phyloP scores from a whole-genome alignment of 2,888 invertebrate species.

The Glyphotaelius pellucidus region DNA sequence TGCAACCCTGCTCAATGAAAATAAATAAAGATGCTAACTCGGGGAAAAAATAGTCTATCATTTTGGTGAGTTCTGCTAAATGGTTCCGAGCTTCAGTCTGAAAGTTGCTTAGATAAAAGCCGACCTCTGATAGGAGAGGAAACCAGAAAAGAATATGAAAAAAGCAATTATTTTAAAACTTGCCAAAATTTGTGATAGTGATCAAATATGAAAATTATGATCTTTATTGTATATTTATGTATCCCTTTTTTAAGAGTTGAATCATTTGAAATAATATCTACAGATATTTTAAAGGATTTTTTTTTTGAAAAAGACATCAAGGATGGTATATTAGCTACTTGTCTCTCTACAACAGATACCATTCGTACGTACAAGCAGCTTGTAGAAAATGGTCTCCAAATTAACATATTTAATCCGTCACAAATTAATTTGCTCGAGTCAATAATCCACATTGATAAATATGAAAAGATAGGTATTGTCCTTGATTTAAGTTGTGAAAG shows the following conservation, averaged over 20 bases:
- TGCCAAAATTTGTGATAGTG: neutral
- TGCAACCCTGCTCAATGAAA: neutral
- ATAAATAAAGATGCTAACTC: neutral
- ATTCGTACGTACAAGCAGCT: constrained; percentile 31
- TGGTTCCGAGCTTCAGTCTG: neutral
- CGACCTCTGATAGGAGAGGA: neutral
- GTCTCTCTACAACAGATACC: constrained; percentile 67
- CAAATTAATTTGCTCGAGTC: constrained; percentile 18
- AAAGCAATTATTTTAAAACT: neutral
- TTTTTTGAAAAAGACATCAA: constrained; percentile 71
- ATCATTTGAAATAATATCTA: neutral
- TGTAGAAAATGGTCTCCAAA: neutral
- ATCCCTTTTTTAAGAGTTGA: neutral
- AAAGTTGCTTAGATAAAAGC: neutral
- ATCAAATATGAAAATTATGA: neutral
- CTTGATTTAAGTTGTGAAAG: constrained; percentile 56
- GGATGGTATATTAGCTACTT: constrained; percentile 70
- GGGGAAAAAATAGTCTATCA: neutral
- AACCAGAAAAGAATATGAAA: neutral
- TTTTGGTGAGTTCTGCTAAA: neutral
- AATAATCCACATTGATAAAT: constrained; percentile 2
- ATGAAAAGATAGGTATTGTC: constrained; percentile 58
- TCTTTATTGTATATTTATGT: neutral
- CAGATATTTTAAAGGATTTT: constrained; percentile 68
- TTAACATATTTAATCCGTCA: constrained; percentile 44